Conservation (phyloP, 1,140 invertebrate species). For the Orchesella cincta region DNA sequence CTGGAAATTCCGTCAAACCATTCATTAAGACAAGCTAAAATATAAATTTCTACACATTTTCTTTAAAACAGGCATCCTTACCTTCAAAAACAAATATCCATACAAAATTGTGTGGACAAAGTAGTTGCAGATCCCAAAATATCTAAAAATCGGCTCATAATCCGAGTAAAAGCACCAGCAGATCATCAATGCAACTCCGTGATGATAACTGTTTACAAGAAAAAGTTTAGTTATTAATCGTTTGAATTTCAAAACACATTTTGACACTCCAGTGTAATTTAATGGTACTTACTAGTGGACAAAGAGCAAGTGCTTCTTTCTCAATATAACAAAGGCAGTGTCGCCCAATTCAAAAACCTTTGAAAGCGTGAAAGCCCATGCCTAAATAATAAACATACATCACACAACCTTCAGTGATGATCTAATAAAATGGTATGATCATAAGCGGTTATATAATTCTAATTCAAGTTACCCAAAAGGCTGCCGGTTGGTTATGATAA, state of each 20-base stretch:
- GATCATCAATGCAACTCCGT: slow-evolving; percentile 29
- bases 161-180: slow-evolving; percentile 30
- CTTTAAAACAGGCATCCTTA: neutral
- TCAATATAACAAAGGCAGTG: slow-evolving; percentile 36
- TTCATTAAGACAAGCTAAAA: neutral
- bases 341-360: slow-evolving; percentile 41
- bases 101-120: neutral
- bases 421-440: too few relatives aligned
- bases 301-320: slow-evolving; percentile 41
- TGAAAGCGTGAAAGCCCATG: slow-evolving; percentile 30
- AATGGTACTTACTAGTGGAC: slow-evolving; percentile 36
- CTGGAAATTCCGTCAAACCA: slow-evolving; percentile 52
- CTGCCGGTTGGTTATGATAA: slow-evolving; percentile 26
- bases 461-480: slow-evolving; percentile 34
- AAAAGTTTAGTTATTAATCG: too few relatives aligned
- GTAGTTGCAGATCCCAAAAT: slow-evolving; percentile 21
- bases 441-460: neutral
- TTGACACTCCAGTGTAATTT: neutral
- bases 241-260: neutral
- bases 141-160: slow-evolving; percentile 33
- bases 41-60: neutral
- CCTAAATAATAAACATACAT: neutral
- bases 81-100: slow-evolving; percentile 12
- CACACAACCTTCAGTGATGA: too few relatives aligned
- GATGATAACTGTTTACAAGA: slow-evolving; percentile 31